Base-by-base conservation (phyloP, 1,140 invertebrate genomes). In the Batillaria attramentaria region DNA sequence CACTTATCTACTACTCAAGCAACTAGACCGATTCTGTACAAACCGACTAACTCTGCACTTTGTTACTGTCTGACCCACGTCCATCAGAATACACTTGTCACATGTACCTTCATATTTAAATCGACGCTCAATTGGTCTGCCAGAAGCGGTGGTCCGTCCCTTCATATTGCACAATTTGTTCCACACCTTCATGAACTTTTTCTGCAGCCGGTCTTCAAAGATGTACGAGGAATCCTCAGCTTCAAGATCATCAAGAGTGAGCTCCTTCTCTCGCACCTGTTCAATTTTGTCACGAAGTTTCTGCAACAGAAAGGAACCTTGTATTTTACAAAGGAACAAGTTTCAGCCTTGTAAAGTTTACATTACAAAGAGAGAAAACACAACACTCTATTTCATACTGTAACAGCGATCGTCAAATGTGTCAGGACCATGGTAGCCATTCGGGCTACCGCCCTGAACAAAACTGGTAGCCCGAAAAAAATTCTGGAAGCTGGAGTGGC, bases 171-270 rank as follows among this genome's bases (percentile, higher is more conserved):
- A 92, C 3, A 92, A 69, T 66, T 87, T 87, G 35, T 87, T 84
- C 89, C 89, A 92, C 20, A 89, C 87, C 81, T 90, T 88, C 18
- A 89, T 87, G 84, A 91, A 90, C 68, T 88, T 88, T 65, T 81
- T 85, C 81, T 90, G 86, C 41, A 88, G 87, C 43, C 83, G 86
- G 42, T 91, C 90, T 70, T 90, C 87, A 54, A 86, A 80, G n/a
- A 91, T 86, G 74, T 92, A 92, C 18, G 81, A 65, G 2, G 90
- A 89, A 13, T 88, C 85, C 18, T 89, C 88, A 72, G 85, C 84
- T 54, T 90, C 86, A 65, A 92, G 43, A 16, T 91, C 90, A 76
- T 91, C 89, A n/a, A 91, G 70, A 10, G 68, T 37, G 31, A 91
- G 60, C 46, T 91, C 90, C 41, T 80, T 82, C 39, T 85, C 80